Base-by-base conservation (phyloP, 2,888 invertebrate species). In the Pandemis heparana region DNA sequence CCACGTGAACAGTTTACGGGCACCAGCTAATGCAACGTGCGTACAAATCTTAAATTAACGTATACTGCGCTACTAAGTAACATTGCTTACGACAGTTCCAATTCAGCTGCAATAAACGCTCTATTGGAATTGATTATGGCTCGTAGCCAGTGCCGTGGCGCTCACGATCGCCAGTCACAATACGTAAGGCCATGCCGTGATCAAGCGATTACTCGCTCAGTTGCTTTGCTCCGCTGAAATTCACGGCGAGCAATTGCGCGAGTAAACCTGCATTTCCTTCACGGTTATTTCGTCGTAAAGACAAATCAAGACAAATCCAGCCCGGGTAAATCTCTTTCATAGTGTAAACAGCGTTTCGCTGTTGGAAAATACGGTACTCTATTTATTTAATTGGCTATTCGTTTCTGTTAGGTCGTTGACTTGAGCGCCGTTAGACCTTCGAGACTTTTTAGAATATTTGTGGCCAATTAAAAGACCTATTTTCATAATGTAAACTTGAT, bases 61-160 rank as follows among this genome's bases (percentile, higher is more conserved):
- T 41, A 41, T 1, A 5, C 5, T 48, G 12, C 4, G 60, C 14
- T n/a, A 14, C n/a, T 60, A 38, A 38, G 56, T 56, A 23, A 23
- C 56, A 23, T 56, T 56, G 23, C 23, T 56, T 23, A 32, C 32
- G 23, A 65, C 18, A 70, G 53, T 60, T 69, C 70, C 71, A 74
- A 46, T 74, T 73, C 75, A 76, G 72, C 76, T 75, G 75, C 76
- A 79, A 77, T 78, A 77, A 78, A 77, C 78, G 79, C 77, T 75
- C 56, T 61, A 78, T 77, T 75, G 77, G 79, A 79, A 82, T 81
- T 83, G 83, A 81, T 83, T 80, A 83, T 81, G 80, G 84, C 84
- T 74, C 78, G 74, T 62, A 75, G 82, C 84, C 80, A 83, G 80
- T 78, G 70, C 71, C 71, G 71, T 65, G 43, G 46, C 70, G 76